These are phyloP conservation scores for Symphodus melops DNA, from an alignment of 2,113 vertebrate genomes.

Conservation along the genomic window DNA sequence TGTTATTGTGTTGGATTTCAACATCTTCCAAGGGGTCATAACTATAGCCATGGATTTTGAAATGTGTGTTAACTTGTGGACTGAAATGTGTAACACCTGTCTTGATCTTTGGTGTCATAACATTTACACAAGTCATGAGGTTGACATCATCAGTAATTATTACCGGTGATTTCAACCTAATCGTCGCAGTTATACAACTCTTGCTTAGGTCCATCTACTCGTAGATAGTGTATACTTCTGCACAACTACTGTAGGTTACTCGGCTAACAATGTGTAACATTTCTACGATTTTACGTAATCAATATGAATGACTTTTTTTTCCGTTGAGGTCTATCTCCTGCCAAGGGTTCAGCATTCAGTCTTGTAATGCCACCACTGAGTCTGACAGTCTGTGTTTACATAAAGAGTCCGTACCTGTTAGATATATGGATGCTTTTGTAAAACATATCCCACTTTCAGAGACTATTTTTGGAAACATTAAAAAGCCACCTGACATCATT, in stretches of 20 bases:
- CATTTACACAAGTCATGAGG: constrained; percentile 11
- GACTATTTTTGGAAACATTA: constrained; percentile 84
- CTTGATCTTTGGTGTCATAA: constrained; percentile 15
- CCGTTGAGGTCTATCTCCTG: constrained; percentile 49
- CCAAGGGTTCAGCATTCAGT: constrained; percentile 56
- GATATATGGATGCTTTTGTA: constrained; percentile 79
- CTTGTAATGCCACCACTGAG: constrained; percentile 58
- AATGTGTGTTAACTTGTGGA: constrained; percentile 35
- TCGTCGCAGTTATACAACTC: constrained; percentile 48
- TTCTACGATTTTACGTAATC: constrained; percentile 30
- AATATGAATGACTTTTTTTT: constrained; percentile 34
- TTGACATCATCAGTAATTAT: constrained; percentile 31
- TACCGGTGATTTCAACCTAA: constrained; percentile 33
- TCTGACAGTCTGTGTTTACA: constrained; percentile 78
- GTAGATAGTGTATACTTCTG: constrained; percentile 36
- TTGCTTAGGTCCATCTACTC: constrained; percentile 39
- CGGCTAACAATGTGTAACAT: constrained; percentile 38
- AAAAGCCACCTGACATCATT: constrained; percentile 76
- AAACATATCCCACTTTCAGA: constrained; percentile 79
- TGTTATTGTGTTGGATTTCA: constrained; percentile 48
- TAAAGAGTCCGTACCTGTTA: constrained; percentile 72
- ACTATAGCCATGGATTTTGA: constrained; percentile 44
- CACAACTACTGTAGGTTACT: constrained; percentile 34
- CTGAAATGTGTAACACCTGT: constrained; percentile 32
- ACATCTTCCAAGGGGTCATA: constrained; percentile 30